Conservation (phyloP, 23 tunicate genomes). For the Trididemnum nubilum region DNA sequence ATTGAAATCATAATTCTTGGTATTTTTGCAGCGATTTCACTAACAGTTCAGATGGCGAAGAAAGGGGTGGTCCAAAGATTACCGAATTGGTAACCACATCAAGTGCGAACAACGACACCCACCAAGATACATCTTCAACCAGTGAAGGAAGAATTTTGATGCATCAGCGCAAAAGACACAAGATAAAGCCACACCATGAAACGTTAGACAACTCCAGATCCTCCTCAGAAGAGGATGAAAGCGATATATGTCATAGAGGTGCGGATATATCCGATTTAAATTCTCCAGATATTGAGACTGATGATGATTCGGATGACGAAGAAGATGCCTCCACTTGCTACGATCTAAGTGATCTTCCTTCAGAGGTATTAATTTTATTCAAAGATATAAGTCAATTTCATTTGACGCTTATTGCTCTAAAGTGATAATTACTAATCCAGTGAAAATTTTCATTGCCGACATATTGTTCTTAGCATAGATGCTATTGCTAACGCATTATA, state of each 20-base stretch:
- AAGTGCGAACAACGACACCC: conserved; percentile 36
- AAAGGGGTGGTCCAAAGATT: neutral
- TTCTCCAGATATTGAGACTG: no score
- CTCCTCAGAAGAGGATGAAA: conserved; percentile 5
- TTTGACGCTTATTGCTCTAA: no score
- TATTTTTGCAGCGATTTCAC: neutral
- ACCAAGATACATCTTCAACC: conserved; percentile 13
- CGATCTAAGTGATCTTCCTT: neutral
- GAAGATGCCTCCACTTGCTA: neutral
- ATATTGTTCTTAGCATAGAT: no score
- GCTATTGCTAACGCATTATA: no score
- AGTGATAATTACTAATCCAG: no score
- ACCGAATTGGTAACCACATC: conserved; percentile 21
- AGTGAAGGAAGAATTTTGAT: neutral
- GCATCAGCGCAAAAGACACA: conserved; percentile 9
- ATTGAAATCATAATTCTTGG: no score
- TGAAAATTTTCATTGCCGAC: no score
- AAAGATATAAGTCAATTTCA: no score
- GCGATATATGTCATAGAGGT: neutral
- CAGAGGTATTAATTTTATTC: no score
- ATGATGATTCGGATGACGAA: no score
- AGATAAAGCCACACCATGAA: neutral
- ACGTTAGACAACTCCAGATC: neutral
- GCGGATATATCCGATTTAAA: neutral
- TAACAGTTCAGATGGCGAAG: neutral